Evolutionary conservation across 23 tunicate species (phyloP).

Genomic region (Trididemnum nubilum): DNA sequence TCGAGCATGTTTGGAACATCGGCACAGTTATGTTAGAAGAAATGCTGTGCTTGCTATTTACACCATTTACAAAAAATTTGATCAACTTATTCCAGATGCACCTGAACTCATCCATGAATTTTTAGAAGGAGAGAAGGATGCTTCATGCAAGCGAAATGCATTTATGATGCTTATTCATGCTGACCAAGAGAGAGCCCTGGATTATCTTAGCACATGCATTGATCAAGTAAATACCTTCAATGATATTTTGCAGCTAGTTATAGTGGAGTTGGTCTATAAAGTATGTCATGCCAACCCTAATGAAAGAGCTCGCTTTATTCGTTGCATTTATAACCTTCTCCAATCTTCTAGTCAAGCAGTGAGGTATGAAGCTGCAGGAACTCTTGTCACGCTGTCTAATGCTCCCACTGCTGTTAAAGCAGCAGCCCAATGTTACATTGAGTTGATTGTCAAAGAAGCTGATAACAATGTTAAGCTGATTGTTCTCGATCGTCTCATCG

Average conservation of each 20-base stretch:
- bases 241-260: conserved; percentile 97
- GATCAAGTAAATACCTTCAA: conserved; percentile 99
- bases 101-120: conserved; percentile 97
- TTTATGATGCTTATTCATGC: conserved; percentile 99
- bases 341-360: conserved; percentile 98
- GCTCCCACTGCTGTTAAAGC: conserved; percentile 99
- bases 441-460: conserved; percentile 94
- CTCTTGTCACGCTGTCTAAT: conserved; percentile 88
- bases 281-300: conserved; percentile 96
- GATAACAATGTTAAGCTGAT: conserved; percentile 99
- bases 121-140: conserved; percentile 94
- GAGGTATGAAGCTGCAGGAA: conserved; percentile 98
- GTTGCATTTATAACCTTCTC: conserved; percentile 96
- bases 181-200: conserved; percentile 92
- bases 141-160: conserved; percentile 96
- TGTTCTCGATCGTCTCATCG: conserved; percentile 91
- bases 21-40: conserved; percentile 97
- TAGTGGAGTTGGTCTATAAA: conserved; percentile 98
- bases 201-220: conserved; percentile 98
- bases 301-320: conserved; percentile 94
- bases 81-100: conserved; percentile 97
- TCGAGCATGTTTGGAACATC: conserved; percentile 92
- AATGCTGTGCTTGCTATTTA: conserved; percentile 98
- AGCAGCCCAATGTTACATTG: conserved; percentile 98
- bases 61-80: conserved; percentile 98